Evolutionary conservation across 2,888 invertebrate species (phyloP), one percentile per base, ranked within the genome.

Genomic region (Autographa gamma): DNA sequence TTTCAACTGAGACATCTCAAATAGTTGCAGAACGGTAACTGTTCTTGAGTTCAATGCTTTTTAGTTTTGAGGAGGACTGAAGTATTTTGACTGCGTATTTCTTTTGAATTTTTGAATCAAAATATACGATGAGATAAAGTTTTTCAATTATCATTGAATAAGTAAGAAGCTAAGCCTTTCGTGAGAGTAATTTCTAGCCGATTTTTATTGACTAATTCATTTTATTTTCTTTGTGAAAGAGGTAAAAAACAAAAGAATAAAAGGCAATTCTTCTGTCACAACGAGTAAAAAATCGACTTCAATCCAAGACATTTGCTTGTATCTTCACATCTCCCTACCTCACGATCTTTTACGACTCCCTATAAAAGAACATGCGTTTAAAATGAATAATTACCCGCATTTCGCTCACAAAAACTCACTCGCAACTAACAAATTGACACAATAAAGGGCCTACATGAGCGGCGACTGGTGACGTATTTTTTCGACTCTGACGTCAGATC

Each of bases 401-500:
- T 76, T 25, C 38, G 18, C 9, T 18, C 32, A 71, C 63, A 81
- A 77, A 70, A 72, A 77, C 61, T 62, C 32, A 0, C 60, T 66
- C 54, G 14, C 38, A 56, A 58, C 60, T 60, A 76, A 81, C 81
- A 81, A 81, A 81, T 80, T 66, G 81, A 65, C 70, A 72, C 72
- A 76, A 79, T 83, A 82, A 83, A 78, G 68, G 68, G 69, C 61
- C 79, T 60, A 72, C 70, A 65, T 67, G 60, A 54, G 61, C 66
- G 67, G 67, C 71, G 80, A 67, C 58, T 59, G 67, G 61, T 66
- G 81, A 76, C 79, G 71, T 74, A 69, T 71, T 79, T 79, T 79
- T 81, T 69, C 65, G 66, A 32, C 71, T 69, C 67, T 69, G 75
- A 82, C 81, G 74, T 80, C 71, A 81, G 63, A 68, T 81, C 71